Percentiles rank a stretch among this genome's conserved stretches.
Evolutionary conservation across 2,888 invertebrate species (phyloP).

Genomic region (Caenorhabditis uteleia): DNA sequence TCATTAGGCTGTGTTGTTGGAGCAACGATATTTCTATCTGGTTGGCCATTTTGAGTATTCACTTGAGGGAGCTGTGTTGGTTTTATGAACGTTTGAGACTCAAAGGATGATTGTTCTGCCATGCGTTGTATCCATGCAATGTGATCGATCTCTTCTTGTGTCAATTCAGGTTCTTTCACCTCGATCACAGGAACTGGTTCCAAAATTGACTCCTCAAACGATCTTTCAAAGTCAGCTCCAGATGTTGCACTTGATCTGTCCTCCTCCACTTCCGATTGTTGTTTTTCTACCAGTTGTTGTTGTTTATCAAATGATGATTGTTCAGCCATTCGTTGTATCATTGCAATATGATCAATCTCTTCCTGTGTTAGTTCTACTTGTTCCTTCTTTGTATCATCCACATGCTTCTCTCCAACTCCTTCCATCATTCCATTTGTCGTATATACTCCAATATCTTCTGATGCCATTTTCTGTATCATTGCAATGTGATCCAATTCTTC

Average conservation of each 20-base stretch:
- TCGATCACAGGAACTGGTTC: slow-evolving; percentile 6
- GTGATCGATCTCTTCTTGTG: slow-evolving; percentile 37
- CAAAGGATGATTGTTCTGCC: slow-evolving; percentile 24
- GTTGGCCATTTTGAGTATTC: too few species aligned
- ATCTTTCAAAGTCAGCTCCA: slow-evolving; percentile 19
- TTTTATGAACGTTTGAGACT: too few species aligned
- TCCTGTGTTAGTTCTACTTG: slow-evolving; percentile 18
- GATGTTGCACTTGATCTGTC: slow-evolving; percentile 30
- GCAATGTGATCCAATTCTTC: slow-evolving; percentile 42
- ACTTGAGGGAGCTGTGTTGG: too few species aligned
- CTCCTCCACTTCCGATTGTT: background rate
- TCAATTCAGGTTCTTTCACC: slow-evolving; percentile 16
- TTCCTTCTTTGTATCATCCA: background rate
- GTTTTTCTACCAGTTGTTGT: background rate
- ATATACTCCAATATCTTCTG: too few species aligned
- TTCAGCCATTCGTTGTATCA: slow-evolving; percentile 11
- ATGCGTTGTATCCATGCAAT: slow-evolving; percentile 28
- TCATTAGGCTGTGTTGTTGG: too few species aligned
- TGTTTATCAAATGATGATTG: slow-evolving; percentile 7
- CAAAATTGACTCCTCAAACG: slow-evolving; percentile 5
- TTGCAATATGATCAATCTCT: slow-evolving; percentile 35
- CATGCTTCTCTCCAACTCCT: too few species aligned
- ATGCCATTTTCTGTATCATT: slow-evolving; percentile 29
- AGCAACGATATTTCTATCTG: too few species aligned
- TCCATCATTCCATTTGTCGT: background rate